Base-by-base conservation (phyloP, 2,888 invertebrate species). In the Acanthopleura granulata region DNA sequence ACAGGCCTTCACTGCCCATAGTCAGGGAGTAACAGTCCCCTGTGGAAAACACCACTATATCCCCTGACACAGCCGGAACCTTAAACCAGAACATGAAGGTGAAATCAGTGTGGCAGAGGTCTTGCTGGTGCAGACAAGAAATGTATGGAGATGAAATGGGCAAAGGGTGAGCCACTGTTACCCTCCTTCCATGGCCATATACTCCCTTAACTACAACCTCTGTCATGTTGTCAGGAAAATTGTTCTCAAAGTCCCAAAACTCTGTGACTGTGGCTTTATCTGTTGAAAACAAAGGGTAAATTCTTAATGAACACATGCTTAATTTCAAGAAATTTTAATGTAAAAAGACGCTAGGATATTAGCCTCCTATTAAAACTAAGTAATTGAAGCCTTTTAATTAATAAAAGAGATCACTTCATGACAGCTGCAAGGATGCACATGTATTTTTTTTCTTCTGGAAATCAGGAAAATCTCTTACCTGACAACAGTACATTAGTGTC, bases 1-100 rank as follows among this genome's bases (percentile, higher is more conserved):
- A 66, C 22, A 66, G 29, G 16, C 66, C 66, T 14, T 25, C 27
- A 27, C 66, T 27, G 27, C 66, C 66, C 1, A 27, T 15, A 16
- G 18, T 22, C 3, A 66, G 22, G 27, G 66, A 66, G 15, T 27
- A 6, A 66, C 66, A 66, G 29, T 66, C 29, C 1, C 66, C 66
- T 25, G 66, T 66, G 1, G 66, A 66, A 25, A 66, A 27, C 22
- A 66, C 25, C 18, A 25, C 29, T 6, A 66, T 16, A 27, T 66
- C 66, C 29, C 16, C 66, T 27, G 66, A 27, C 14, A 25, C 29
- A 3, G 3, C 14, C 6, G 66, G 66, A 6, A 66, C 6, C 4
- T 27, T 22, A 22, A 12, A 27, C 66, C 66, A 66, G 66, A 66
- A 66, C 66, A 66, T 66, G 66, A 66, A 66, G 27, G 66, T 22